These are phyloP conservation scores for Troides helena DNA, from an alignment of 2,888 invertebrate species.

Conservation along the genomic window DNA sequence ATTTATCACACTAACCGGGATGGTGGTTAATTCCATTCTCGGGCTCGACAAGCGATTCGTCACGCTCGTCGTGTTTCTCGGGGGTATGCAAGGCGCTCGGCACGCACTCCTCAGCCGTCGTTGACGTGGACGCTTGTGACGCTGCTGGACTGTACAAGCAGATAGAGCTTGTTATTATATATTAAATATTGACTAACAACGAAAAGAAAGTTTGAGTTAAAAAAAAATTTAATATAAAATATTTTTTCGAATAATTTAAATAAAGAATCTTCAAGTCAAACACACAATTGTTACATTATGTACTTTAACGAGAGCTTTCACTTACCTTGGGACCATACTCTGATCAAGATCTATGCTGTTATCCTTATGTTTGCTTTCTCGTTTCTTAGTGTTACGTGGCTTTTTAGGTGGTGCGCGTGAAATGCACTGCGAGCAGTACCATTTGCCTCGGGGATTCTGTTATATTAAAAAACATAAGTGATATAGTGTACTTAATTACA, in stretches of 20 bases:
- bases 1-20: constrained; percentile 38
- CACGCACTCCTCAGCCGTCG: constrained; percentile 67
- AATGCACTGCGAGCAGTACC: constrained; percentile 94
- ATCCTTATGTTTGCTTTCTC: constrained; percentile 63
- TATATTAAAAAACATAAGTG: too few relatives aligned
- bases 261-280: too few relatives aligned
- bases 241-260: too few relatives aligned
- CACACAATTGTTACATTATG: too few relatives aligned
- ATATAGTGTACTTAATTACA: too few relatives aligned
- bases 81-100: constrained; percentile 32
- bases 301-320: neutral
- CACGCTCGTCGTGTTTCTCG: constrained; percentile 51
- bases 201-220: neutral
- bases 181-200: neutral
- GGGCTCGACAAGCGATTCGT: constrained; percentile 44
- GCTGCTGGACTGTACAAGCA: constrained; percentile 81
- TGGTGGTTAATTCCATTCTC: constrained; percentile 62
- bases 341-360: constrained; percentile 45
- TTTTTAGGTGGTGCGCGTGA: constrained; percentile 90
- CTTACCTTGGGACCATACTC: constrained; percentile 71
- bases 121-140: constrained; percentile 85
- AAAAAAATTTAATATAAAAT: too few relatives aligned
- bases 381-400: constrained; percentile 81
- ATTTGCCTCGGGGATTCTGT: constrained; percentile 89
- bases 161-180: neutral